Evolutionary conservation across 2,113 vertebrate species (phyloP), one percentile per base, ranked within the genome.

Genomic region (Hippolais icterina): DNA sequence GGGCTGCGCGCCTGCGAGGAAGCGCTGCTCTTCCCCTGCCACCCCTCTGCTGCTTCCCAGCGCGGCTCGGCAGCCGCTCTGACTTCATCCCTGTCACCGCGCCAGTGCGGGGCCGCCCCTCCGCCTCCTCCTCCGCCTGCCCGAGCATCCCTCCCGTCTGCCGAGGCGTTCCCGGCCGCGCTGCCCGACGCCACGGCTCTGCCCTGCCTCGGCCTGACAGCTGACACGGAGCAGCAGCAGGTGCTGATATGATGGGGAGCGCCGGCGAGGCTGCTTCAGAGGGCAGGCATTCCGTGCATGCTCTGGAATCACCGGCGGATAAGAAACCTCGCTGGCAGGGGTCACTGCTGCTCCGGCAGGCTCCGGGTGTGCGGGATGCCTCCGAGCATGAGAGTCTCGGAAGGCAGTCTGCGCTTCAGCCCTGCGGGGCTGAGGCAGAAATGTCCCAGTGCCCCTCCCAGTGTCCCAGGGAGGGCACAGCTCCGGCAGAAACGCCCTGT

Each of bases 291-390:
- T 25, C 70, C 28, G 1, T 19, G 57, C 7, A 0, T 22, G 54
- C 75, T 46, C 70, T 2, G 5, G 27, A 24, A n/a, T 18, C 27
- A 0, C 17, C 1, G 1, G 14, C 15, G 69, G 46, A 37, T 3
- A 3, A n/a, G 47, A 23, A 47, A n/a, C 5, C 60, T 75, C 4
- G 3, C 60, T 52, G 92, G 41, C 54, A 49, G 89, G 49, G 44
- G 11, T 14, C 86, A 65, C 79, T 88, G 86, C 88, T 2, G 12
- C 65, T 47, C 52, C 50, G 2, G 0, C 71, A 13, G 70, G 63
- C 27, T 63, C 46, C 8, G 50, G 20, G 9, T 17, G 20, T 4
- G 2, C 4, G 46, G 35, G 41, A 11, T 35, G 75, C 16, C 0
- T 3, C 49, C 12, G 44, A 80, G 54, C 5, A 0, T 16, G 81